Conservation (phyloP, 2,888 invertebrate species). For the Villa cingulata region DNA sequence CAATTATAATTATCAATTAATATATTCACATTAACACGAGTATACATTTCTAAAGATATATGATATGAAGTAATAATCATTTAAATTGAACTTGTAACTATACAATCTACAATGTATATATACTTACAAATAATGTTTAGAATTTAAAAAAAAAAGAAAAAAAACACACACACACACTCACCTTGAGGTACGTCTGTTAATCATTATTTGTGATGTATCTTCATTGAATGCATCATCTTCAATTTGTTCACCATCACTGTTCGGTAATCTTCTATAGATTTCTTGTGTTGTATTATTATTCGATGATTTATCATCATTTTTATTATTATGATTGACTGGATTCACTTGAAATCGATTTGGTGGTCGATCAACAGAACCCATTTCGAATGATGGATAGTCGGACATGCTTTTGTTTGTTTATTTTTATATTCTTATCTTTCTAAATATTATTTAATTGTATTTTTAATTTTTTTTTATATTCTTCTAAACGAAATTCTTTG, state of each 20-base stretch:
- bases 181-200: conserved; percentile 26
- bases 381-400: conserved; percentile 29
- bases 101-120: too few species aligned
- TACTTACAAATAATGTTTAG: too few species aligned
- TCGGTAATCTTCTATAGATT: conserved; percentile 30
- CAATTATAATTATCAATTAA: too few species aligned
- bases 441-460: too few species aligned
- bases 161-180: conserved; percentile 13
- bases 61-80: too few species aligned
- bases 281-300: conserved; percentile 23
- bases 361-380: conserved; percentile 33
- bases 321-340: conserved; percentile 35
- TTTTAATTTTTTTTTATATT: too few species aligned
- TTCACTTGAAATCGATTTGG: conserved; percentile 37
- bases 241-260: conserved; percentile 27
- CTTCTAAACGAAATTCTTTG: too few species aligned
- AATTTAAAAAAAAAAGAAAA: background rate
- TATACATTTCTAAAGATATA: too few species aligned
- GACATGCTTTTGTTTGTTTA: conserved; percentile 21
- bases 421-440: too few species aligned
- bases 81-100: too few species aligned
- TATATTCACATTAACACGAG: too few species aligned
- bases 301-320: conserved; percentile 24
- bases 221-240: conserved; percentile 34
- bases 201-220: conserved; percentile 28